Base-by-base conservation (phyloP, 2,888 invertebrate species). In the Dicyrtomina minuta region DNA sequence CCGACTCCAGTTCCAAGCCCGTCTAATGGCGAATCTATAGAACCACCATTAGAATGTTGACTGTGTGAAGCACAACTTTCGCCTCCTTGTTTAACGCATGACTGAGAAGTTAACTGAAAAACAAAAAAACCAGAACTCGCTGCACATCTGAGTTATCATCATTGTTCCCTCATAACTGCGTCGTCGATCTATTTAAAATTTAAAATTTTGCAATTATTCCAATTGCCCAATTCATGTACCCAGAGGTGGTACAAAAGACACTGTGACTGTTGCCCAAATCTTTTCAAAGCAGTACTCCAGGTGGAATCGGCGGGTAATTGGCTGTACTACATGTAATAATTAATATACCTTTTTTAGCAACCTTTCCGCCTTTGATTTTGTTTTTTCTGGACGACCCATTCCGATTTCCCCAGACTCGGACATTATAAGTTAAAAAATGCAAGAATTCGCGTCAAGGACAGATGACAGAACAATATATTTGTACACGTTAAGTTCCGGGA, bases 311-410 rank as follows among this genome's bases (percentile, higher is more conserved):
- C n/a, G n/a, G n/a, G n/a, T n/a, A n/a, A n/a, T n/a, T n/a, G n/a
- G n/a, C n/a, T n/a, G n/a, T n/a, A n/a, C n/a, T n/a, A n/a, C n/a
- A n/a, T n/a, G n/a, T n/a, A n/a, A n/a, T n/a, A n/a, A n/a, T n/a
- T n/a, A n/a, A n/a, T 33, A 33, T 53, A 53, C 53, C 26, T 53
- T 53, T 15, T 53, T 53, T 10, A 53, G 22, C 15, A 53, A 22
- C 22, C 13, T 17, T 53, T 53, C 53, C 2, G 22, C 13, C 53
- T 53, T 26, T 53, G 53, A 10, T 15, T 53, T 17, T 5, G 22
- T 13, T 8, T 22, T 20, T 10, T 53, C 33, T 33, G 33, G 4
- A 33, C 33, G 3, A 8, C 8, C 33, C 3, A 8, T 33, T 3
- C 8, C 33, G 4, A 33, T 33, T 33, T 3, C 53, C 4, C 5